Percentiles rank a stretch among this genome's conserved stretches.
phyloP scores from a whole-genome alignment of 1,140 invertebrate genomes.

The Globodera rostochiensis region DNA sequence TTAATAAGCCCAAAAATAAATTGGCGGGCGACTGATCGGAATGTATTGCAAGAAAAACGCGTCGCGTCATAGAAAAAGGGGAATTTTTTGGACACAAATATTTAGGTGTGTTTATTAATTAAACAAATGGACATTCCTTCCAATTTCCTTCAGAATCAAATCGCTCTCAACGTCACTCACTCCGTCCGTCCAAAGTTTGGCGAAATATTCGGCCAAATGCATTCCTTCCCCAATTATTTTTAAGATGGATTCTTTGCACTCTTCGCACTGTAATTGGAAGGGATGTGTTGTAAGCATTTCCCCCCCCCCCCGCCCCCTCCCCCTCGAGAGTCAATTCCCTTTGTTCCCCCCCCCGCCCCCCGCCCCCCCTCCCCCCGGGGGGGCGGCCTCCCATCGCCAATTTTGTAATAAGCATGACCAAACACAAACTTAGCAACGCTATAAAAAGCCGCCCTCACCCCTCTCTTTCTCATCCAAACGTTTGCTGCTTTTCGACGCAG shows the following conservation, averaged over 20 bases:
- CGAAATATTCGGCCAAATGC: not conserved
- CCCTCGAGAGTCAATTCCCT: not conserved
- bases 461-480: not conserved
- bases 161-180: not conserved
- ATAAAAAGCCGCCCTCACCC: not conserved
- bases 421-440: not conserved
- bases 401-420: not conserved
- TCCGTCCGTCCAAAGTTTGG: not conserved
- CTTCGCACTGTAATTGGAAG: not conserved
- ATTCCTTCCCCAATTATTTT: not conserved
- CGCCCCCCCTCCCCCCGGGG: not conserved
- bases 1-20: too few relatives aligned
- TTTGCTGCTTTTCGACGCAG: too few relatives aligned
- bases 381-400: not conserved
- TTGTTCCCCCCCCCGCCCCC: not conserved
- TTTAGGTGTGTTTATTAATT: too few relatives aligned
- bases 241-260: not conserved
- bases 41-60: too few relatives aligned
- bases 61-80: too few relatives aligned
- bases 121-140: too few relatives aligned
- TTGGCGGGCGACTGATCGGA: too few relatives aligned
- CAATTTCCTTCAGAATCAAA: not conserved
- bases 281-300: not conserved
- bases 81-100: too few relatives aligned
- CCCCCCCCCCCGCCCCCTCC: too few relatives aligned